Conservation (phyloP, 2,888 invertebrate genomes). For the Monoplex corrugatus region DNA sequence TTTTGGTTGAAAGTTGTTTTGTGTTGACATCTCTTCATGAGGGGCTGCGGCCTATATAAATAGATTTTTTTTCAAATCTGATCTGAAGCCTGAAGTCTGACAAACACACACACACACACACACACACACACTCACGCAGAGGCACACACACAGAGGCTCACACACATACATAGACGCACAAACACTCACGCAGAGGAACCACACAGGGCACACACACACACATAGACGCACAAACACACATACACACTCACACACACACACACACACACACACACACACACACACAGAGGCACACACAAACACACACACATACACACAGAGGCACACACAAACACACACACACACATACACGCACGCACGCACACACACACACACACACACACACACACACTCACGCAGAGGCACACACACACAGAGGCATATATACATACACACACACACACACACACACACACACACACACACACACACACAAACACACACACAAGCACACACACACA, state of each 20-base stretch:
- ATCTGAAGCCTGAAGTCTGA: too few species aligned
- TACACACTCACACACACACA: neutral
- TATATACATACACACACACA: neutral
- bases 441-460: constrained; percentile 6
- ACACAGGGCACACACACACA: neutral
- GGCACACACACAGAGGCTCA: neutral
- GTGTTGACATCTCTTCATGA: too few species aligned
- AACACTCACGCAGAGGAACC: too few species aligned
- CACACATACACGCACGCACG: neutral
- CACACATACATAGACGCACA: neutral
- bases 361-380: constrained; percentile 21
- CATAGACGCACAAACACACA: neutral
- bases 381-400: constrained; percentile 5
- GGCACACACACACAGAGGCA: neutral
- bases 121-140: neutral
- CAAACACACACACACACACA: neutral
- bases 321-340: neutral
- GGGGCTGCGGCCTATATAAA: too few species aligned
- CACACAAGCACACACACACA: neutral
- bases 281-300: neutral
- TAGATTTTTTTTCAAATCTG: too few species aligned
- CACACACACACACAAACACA: constrained; percentile 10
- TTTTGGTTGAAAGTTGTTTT: too few species aligned
- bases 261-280: neutral
- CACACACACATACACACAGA: neutral